Evolutionary conservation across 2,113 vertebrate genomes (phyloP).

Genomic region (human): DNA sequence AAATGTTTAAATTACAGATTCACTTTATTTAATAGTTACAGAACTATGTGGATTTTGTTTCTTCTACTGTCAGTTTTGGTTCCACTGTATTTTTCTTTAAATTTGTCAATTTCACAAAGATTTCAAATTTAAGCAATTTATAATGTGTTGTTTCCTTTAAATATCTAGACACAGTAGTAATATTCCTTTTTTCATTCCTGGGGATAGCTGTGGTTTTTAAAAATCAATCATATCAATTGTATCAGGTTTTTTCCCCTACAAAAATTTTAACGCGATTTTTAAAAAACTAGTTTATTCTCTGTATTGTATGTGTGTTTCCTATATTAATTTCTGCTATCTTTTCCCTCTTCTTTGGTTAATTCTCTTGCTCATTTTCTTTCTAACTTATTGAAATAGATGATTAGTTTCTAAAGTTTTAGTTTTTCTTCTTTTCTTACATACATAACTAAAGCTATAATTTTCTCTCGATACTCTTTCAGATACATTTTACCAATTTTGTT

Average conservation of each 20-base stretch:
- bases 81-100: neutral
- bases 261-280: neutral
- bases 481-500: neutral
- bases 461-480: neutral
- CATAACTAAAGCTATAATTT: neutral
- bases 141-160: neutral
- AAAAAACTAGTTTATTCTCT: neutral
- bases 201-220: neutral
- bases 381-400: neutral
- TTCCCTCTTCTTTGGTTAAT: neutral
- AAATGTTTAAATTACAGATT: neutral
- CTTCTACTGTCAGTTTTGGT: neutral
- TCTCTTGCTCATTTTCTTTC: neutral
- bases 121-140: slow-evolving; percentile 11
- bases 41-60: neutral
- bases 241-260: neutral
- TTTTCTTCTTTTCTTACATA: slow-evolving; percentile 19
- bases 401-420: neutral
- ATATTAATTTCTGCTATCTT: neutral
- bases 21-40: neutral
- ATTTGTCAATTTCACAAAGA: neutral
- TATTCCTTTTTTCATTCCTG: neutral
- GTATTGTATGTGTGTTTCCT: neutral
- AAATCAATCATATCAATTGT: neutral
- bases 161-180: neutral